Base-by-base conservation (phyloP, 1,140 invertebrate species). In the Batillaria attramentaria region DNA sequence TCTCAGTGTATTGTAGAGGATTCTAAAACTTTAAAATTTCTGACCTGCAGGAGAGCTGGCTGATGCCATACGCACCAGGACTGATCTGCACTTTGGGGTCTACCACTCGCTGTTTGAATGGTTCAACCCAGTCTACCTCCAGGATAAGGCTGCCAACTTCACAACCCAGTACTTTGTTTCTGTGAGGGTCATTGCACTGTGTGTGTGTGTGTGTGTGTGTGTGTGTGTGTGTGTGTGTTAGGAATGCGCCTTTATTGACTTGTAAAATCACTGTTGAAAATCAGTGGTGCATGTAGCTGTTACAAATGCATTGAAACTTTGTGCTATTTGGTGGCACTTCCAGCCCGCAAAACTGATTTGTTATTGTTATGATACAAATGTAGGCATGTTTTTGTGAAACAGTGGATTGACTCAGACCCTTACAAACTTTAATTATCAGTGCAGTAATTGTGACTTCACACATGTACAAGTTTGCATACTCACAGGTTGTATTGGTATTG, bases 101-200 rank as follows among this genome's bases (percentile, higher is more conserved):
- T 98, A 98, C 88, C 96, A 98, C 87, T 98, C 96, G 0, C 86
- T 98, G 24, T 97, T 94, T 87, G 97, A 98, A 90, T 98, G 96
- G 96, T 98, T 94, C 86, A 95, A 98, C 91, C 96, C 96, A 0
- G 89, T 97, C 35, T 98, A 96, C 89, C 84, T 95, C 35, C 84
- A 92, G 39, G 97, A 98, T 85, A 95, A 95, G 89, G 83, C 87
- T 0, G 93, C 92, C 60, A 92, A 94, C 65, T 96, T 94, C 84
- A 91, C 91, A 46, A 94, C 94, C 8, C 91, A 93, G 24, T 87
- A 92, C 46, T 98, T 93, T 88, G 87, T 91, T 8, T 77, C 81
- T 41, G 90, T 92, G 85, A 84, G 84, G n/a, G 39, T 16, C 24
- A 10, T 83, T 31, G 31, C 20, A 35, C 28, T 4, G 57, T 62